Conservation (phyloP, 1,140 invertebrate genomes). For the Homalodisca vitripennis region DNA sequence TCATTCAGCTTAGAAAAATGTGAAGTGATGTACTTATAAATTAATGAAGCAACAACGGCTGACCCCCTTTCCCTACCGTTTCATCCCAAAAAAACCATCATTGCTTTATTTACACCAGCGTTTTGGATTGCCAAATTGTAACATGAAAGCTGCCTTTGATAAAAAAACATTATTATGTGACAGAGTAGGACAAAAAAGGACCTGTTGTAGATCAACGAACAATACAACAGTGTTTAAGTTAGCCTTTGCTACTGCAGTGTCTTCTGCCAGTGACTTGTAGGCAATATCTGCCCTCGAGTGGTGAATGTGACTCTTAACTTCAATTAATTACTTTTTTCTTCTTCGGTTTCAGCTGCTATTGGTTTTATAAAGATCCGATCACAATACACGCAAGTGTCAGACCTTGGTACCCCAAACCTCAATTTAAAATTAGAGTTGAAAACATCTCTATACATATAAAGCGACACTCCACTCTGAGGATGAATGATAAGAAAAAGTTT, state of each 20-base stretch:
- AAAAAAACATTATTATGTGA: constrained; percentile 36
- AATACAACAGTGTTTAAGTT: constrained; percentile 33
- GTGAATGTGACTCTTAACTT: constrained; percentile 5
- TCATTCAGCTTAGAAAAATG: background rate
- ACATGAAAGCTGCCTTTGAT: background rate
- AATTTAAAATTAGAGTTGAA: too few relatives aligned
- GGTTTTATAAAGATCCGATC: too few relatives aligned
- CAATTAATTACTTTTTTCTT: too few relatives aligned
- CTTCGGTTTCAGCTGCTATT: too few relatives aligned
- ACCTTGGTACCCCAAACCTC: too few relatives aligned
- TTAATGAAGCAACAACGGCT: constrained; percentile 23
- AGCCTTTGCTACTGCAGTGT: constrained; percentile 32
- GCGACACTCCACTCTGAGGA: too few relatives aligned
- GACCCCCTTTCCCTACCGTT: background rate
- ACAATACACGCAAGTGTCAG: too few relatives aligned
- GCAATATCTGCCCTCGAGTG: constrained; percentile 22
- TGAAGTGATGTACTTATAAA: constrained; percentile 10
- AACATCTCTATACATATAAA: too few relatives aligned
- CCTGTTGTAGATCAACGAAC: constrained; percentile 1
- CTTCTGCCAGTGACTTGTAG: constrained; percentile 34
- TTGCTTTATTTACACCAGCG: constrained; percentile 33
- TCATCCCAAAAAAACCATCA: background rate
- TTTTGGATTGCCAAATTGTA: constrained; percentile 33
- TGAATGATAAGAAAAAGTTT: too few relatives aligned
- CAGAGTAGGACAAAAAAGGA: constrained; percentile 23